Evolutionary conservation across 2,888 invertebrate genomes (phyloP).

Genomic region (Erebia epiphron): DNA sequence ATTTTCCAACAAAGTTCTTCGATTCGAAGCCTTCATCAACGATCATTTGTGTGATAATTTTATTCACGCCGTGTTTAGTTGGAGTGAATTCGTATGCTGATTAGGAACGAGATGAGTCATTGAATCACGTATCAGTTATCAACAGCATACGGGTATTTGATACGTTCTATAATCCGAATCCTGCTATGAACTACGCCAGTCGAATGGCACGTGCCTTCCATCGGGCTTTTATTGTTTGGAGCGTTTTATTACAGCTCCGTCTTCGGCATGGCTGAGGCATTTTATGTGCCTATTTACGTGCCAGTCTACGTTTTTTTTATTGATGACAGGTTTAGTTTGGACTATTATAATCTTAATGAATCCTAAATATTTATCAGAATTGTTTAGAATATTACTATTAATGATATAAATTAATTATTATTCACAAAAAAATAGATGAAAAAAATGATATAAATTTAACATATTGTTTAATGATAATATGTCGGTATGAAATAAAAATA

Average conservation of each 20-base stretch:
- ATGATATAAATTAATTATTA: no score
- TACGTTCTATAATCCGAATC: not conserved
- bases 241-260: not conserved
- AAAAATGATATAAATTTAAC: no score
- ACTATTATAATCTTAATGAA: not conserved
- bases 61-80: constrained; percentile 4
- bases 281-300: not conserved
- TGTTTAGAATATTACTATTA: no score
- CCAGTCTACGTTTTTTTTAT: not conserved
- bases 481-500: no score
- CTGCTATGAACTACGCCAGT: not conserved
- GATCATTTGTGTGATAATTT: constrained; percentile 14
- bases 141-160: constrained; percentile 7
- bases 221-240: constrained; percentile 10
- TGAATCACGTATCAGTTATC: constrained; percentile 11
- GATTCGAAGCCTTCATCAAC: not conserved
- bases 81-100: not conserved
- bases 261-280: not conserved
- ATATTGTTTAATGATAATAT: no score
- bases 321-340: not conserved
- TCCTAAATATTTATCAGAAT: not conserved
- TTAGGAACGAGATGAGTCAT: constrained; percentile 13
- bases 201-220: constrained; percentile 6
- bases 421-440: no score
- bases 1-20: not conserved